Conservation (phyloP, 2,888 invertebrate species). For the Leucania comma region DNA sequence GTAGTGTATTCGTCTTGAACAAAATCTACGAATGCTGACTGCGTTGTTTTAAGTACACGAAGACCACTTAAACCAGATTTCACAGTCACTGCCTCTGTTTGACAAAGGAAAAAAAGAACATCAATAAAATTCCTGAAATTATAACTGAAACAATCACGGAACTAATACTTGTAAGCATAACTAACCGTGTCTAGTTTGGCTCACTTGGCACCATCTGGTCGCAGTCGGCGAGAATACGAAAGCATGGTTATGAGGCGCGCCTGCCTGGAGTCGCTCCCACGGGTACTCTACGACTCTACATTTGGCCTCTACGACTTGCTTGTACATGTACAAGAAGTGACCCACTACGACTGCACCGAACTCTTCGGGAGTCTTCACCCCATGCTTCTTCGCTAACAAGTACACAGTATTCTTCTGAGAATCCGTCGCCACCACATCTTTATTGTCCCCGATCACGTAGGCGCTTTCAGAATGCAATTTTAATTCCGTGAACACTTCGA, state of each 20-base stretch:
- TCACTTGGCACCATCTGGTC: constrained; percentile 93
- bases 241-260: constrained; percentile 93
- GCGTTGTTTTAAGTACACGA: constrained; percentile 94
- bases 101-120: constrained; percentile 46
- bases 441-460: constrained; percentile 94
- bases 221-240: constrained; percentile 93
- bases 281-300: constrained; percentile 94
- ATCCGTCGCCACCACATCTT: constrained; percentile 95
- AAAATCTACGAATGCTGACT: constrained; percentile 95
- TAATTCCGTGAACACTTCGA: constrained; percentile 93
- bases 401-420: constrained; percentile 96
- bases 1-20: constrained; percentile 95
- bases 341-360: constrained; percentile 94
- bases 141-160: constrained; percentile 22
- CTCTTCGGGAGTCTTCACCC: constrained; percentile 94
- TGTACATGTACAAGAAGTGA: constrained; percentile 94
- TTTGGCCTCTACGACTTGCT: constrained; percentile 93
- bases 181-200: constrained; percentile 92
- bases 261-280: constrained; percentile 92
- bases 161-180: constrained; percentile 35
- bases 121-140: constrained; percentile 10
- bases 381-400: constrained; percentile 94
- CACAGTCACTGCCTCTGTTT: constrained; percentile 89
- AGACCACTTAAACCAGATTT: constrained; percentile 93
- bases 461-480: constrained; percentile 93